phyloP scores from a whole-genome alignment of 1,140 invertebrate genomes.

The Bilobella aurantiaca region DNA sequence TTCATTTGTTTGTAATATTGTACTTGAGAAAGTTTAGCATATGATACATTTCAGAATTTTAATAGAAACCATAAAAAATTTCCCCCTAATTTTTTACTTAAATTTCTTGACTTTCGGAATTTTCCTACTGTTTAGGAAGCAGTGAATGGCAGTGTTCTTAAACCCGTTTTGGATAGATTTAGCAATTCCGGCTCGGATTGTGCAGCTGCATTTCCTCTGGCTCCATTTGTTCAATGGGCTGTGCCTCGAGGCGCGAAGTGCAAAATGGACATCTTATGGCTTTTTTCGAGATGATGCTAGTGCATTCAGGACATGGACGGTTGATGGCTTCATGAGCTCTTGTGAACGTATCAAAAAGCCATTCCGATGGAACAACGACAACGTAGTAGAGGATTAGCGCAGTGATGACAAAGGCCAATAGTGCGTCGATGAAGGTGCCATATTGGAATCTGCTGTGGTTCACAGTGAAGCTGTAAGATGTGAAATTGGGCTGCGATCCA shows the following conservation, averaged over 20 bases:
- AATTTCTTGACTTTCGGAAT: no score
- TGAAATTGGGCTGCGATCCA: slow-evolving; percentile 10
- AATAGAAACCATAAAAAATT: no score
- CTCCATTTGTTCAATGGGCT: neutral
- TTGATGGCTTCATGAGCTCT: neutral
- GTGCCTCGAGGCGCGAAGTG: neutral
- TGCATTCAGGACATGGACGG: slow-evolving; percentile 8
- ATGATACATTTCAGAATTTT: no score
- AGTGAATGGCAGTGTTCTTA: neutral
- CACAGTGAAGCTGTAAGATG: neutral
- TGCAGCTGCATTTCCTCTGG: neutral
- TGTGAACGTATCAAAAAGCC: slow-evolving; percentile 3
- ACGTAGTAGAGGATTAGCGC: slow-evolving; percentile 17
- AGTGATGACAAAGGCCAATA: slow-evolving; percentile 11
- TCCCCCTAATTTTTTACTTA: no score
- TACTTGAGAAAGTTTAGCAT: no score
- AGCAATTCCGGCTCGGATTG: no score
- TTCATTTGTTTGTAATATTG: no score
- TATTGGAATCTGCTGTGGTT: slow-evolving; percentile 6
- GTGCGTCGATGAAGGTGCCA: slow-evolving; percentile 1
- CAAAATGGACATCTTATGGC: slow-evolving; percentile 11
- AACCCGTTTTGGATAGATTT: neutral
- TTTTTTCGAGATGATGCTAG: neutral
- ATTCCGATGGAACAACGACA: slow-evolving; percentile 10
- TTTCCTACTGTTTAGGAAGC: neutral